Percentiles rank a stretch among this genome's conserved stretches.
phyloP scores from a whole-genome alignment of 2,797 vertebrate species.

The Tadarida brasiliensis region DNA sequence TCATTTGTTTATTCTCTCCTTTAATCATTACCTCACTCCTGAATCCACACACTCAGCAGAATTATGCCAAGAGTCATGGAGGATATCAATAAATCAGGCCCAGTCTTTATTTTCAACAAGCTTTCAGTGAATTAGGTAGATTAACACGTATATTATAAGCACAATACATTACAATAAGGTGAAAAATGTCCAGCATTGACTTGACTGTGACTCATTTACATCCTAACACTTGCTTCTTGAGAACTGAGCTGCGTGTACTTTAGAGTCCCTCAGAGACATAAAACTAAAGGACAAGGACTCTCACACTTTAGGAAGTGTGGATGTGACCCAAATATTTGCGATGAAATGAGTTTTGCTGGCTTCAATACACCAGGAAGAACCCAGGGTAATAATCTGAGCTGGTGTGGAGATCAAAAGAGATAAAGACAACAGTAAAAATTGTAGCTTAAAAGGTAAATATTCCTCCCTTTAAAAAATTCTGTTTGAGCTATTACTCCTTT shows the following conservation, averaged over 20 bases:
- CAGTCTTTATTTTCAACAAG: background rate
- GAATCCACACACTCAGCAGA: background rate
- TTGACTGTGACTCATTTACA: background rate
- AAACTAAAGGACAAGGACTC: background rate
- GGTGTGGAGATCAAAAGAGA: background rate
- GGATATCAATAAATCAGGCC: background rate
- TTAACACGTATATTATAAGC: background rate
- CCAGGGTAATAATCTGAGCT: background rate
- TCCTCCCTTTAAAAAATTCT: background rate
- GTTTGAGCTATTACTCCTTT: background rate
- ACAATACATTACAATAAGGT: background rate
- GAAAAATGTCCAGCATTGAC: background rate
- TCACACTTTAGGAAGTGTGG: background rate
- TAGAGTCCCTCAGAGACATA: background rate
- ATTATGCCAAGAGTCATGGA: background rate
- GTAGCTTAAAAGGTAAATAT: background rate
- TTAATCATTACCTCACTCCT: background rate
- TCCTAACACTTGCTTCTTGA: background rate
- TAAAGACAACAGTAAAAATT: background rate
- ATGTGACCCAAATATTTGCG: background rate
- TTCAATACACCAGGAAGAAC: background rate
- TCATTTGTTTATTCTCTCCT: conserved; percentile 22
- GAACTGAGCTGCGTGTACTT: background rate
- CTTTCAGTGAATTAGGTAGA: background rate
- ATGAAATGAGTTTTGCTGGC: background rate